Evolutionary conservation across 1,140 invertebrate species (phyloP), one percentile per base, ranked within the genome.

Genomic region (Panonychus citri): DNA sequence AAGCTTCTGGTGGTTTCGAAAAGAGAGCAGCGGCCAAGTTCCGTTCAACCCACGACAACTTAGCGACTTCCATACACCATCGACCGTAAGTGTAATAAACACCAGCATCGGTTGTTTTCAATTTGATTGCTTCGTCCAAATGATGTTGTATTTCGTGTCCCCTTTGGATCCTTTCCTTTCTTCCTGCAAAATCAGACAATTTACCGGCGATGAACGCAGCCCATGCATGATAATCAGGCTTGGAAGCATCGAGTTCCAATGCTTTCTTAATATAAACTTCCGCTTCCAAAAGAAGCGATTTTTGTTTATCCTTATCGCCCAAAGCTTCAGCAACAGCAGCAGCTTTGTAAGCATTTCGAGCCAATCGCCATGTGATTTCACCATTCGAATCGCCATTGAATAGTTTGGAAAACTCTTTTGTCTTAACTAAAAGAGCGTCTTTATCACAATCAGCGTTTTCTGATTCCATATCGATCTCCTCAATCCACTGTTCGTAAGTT

Each of bases 1-100:
- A 77, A 2, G 75, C 72, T 60, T 67, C 71, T 28, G 81, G 81
- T 42, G 78, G 73, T 54, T 77, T 74, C 8, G 74, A 75, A 71
- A 78, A 82, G n/a, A 85, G 66, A n/a, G 81, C 74, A 26, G 76
- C 66, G 17, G 81, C 82, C 27, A 81, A 74, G 69, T 81, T 81
- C 59, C 77, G 73, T 65, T 85, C 79, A 39, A 82, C 61, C 80
- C 80, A 82, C 17, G 74, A 73, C 54, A 82, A 68, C 62, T 68
- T 71, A 34, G 76, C 73, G 17, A 57, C 50, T 37, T 57, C 56
- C 17, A 53, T 43, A 24, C 51, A 57, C 51, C 51, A 57, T 19
- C 50, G 50, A 34, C 56, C 56, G 19, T 43, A 57, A 13, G 48
- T 40, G 17, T n/a, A 34, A 37, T 55, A 30, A 17, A 53, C 17